Base-by-base conservation (phyloP, 2,888 invertebrate species). In the Ophonus ardosiacus region DNA sequence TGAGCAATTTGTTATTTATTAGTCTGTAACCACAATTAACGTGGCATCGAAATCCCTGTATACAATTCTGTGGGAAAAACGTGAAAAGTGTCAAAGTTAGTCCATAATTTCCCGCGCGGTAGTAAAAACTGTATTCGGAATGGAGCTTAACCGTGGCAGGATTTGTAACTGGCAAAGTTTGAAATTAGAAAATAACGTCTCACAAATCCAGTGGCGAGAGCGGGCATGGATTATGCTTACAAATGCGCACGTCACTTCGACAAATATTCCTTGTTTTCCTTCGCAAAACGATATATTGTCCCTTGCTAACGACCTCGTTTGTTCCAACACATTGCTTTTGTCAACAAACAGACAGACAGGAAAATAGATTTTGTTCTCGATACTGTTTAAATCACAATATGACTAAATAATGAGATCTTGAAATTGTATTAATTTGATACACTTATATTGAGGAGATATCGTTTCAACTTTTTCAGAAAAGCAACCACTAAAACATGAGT, bases 131-230 rank as follows among this genome's bases (percentile, higher is more conserved):
- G 21, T 24, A 68, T 68, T 24, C 38, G 10, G 31, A 82, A 71
- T 17, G 57, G 15, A 15, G 18, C 63, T 81, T 68, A 81, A 61
- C 63, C 61, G 63, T 21, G 82, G 51, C 31, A 68, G 68, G 82
- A 82, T 82, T 82, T 82, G 71, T 82, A 57, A 21, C 71, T 56
- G 15, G 68, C 51, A 71, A 82, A 82, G 82, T 82, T 82, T 82
- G 56, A 71, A 81, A 81, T 81, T 81, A 81, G 81, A 51, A 81
- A 81, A 63, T 56, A 71, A 82, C 51, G 71, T 82, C 57, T 81
- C 65, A 38, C 80, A 56, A 71, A 71, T 71, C 71, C 71, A 57
- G 56, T 31, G 31, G 31, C 18, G n/a, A n/a, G 57, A 24, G 15
- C 40, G 15, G 18, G 43, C 76, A 59, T 61, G 63, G 38, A 43